Conservation (phyloP, 2,888 invertebrate genomes). For the Lasioglossum calceatum region DNA sequence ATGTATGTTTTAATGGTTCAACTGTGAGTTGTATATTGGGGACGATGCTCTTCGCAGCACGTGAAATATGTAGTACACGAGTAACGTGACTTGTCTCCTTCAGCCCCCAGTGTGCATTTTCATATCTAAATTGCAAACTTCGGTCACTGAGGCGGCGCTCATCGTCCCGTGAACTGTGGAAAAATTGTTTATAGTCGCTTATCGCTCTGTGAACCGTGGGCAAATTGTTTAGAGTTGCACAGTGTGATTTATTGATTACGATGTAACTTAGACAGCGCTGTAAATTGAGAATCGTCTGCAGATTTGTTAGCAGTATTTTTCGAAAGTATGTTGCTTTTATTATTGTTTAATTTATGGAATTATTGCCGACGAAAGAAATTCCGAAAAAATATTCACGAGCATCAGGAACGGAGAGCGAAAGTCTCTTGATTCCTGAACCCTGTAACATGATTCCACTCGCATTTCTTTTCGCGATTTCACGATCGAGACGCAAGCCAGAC, state of each 20-base stretch:
- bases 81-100: not conserved
- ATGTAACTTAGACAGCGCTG: not conserved
- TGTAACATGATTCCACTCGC: not conserved
- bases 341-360: not conserved
- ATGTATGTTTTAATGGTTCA: not conserved
- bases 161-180: not conserved
- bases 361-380: too few species aligned
- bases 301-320: not conserved
- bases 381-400: not conserved
- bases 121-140: not conserved
- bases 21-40: not conserved
- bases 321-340: too few species aligned
- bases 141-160: not conserved
- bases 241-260: not conserved
- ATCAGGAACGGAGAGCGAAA: not conserved
- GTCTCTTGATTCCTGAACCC: not conserved
- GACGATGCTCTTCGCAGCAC: not conserved
- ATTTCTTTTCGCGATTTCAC: not conserved
- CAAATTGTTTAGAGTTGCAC: not conserved
- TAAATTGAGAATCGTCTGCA: not conserved
- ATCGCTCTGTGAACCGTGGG: not conserved
- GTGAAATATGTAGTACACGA: not conserved
- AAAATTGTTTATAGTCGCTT: not conserved
- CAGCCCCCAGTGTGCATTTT: not conserved
- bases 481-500: not conserved